Evolutionary conservation across 2,113 vertebrate species (phyloP), one percentile per base, ranked within the genome.

Genomic region (Casuarius casuarius): DNA sequence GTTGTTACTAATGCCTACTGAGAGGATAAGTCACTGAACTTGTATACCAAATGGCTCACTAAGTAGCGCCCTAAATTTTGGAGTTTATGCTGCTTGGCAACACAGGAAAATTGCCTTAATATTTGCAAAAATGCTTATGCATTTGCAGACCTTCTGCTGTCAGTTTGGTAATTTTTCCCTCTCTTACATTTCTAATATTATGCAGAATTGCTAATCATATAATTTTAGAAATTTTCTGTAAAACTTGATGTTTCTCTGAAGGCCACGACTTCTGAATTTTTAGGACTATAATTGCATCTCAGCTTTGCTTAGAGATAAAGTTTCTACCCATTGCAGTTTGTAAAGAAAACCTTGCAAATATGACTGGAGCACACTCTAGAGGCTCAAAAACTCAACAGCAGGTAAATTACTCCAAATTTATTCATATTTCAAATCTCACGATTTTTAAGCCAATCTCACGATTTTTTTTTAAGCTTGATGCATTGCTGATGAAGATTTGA

Each of bases 291-390:
- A 91, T 33, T 65, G 23, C 18, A 44, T 42, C 28, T 66, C 54
- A 74, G 20, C 42, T 52, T 87, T 91, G 67, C 52, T 2, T 84
- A 29, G n/a, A 85, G 56, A 44, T 62, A 33, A 94, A 89, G 29
- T 31, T 77, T n/a, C 66, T 91, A 66, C 66, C 52, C 63, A 40
- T 92, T 92, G 61, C 58, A 40, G 20, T 89, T 94, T 85, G 77
- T 76, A 84, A 87, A 79, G 54, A 95, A 95, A 95, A 63, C 46
- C 78, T 91, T 96, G 95, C 97, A 97, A 96, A 91, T 95, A 97
- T 95, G 97, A 75, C 97, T 94, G 95, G 97, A 97, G 95, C 96
- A 97, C 97, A 97, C 96, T 96, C 96, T 97, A 97, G 96, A 95
- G 95, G 96, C 84, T 96, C 79, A 91, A 91, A 91, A 97, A 94